phyloP scores from a whole-genome alignment of 2,113 vertebrate genomes.

The pig (Sus scrofa) region DNA sequence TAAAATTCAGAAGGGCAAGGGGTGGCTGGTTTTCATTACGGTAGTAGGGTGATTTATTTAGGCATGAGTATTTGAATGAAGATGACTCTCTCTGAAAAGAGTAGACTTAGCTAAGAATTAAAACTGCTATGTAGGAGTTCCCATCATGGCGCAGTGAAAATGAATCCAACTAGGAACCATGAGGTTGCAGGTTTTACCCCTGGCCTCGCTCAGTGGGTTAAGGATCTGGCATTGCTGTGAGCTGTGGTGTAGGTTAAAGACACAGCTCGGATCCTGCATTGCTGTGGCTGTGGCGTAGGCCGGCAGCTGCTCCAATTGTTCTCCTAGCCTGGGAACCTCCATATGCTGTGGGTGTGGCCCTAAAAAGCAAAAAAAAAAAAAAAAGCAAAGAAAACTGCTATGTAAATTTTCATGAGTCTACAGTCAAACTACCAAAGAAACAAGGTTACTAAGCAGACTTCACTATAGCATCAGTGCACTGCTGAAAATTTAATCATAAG shows the following conservation, averaged over 20 bases:
- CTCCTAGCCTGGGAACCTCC: too few relatives aligned
- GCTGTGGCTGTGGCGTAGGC: too few relatives aligned
- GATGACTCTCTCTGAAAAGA: background rate
- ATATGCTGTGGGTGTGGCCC: too few relatives aligned
- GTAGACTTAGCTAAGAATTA: background rate
- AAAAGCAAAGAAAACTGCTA: slow-evolving; percentile 36
- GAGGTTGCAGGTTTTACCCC: too few relatives aligned
- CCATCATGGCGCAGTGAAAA: too few relatives aligned
- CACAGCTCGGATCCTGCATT: too few relatives aligned
- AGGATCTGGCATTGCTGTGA: too few relatives aligned
- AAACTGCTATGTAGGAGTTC: slow-evolving; percentile 32
- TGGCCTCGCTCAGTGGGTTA: too few relatives aligned
- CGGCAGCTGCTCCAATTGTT: too few relatives aligned
- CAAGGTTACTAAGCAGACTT: background rate
- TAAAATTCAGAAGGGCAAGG: background rate
- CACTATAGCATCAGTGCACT: background rate
- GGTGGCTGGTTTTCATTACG: background rate
- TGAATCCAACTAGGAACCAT: too few relatives aligned
- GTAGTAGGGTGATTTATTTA: background rate
- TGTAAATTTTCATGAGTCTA: background rate
- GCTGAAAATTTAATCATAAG: background rate
- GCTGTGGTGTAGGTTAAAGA: too few relatives aligned
- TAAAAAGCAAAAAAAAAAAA: too few relatives aligned
- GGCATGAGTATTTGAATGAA: background rate
- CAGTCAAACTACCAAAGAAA: background rate